Evolutionary conservation across 2,797 vertebrate genomes (phyloP), one percentile per base, ranked within the genome.

Genomic region (Enteromius anoplus): DNA sequence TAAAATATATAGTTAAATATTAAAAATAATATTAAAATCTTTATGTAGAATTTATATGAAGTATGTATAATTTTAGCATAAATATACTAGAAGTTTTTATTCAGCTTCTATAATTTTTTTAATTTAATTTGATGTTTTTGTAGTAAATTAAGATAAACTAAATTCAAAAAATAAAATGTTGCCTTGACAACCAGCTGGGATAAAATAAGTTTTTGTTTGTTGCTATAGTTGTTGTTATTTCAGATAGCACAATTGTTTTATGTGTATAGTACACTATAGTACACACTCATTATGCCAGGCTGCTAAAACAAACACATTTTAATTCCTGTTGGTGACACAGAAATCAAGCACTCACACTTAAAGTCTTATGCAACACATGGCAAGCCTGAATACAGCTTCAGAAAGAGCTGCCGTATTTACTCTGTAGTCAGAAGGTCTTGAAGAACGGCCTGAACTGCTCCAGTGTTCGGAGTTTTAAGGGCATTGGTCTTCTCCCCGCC

Each of bases 381-480:
- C 58, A 11, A 45, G 6, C 40, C n/a, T 45, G n/a, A 69, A 15
- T 7, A 1, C 42, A 26, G 45, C 9, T 51, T 21, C 23, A 51
- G 26, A 51, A 72, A 5, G 29, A 32, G 23, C 45, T 19, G 1
- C 34, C 53, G 26, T 42, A 53, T 76, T 76, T 17, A 60, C 53
- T 17, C 23, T 55, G 19, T 45, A 10, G 55, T 26, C 19, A 11
- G n/a, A 62, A 62, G 23, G 6, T 62, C 75, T 76, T 45, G 14
- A 76, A 19, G 37, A 29, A 40, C 11, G 26, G 53, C 21, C 73
- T 42, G 73, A 76, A 62, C 55, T 3, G 23, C 81, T 75, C n/a
- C 32, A 29, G 45, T 77, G 58, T 77, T 45, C 42, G n/a, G 34
- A 11, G 55, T 23, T 60, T 75, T 42, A 45, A 29, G 42, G 37